phyloP scores from a whole-genome alignment of 2,888 invertebrate species.

The Gibbula magus region DNA sequence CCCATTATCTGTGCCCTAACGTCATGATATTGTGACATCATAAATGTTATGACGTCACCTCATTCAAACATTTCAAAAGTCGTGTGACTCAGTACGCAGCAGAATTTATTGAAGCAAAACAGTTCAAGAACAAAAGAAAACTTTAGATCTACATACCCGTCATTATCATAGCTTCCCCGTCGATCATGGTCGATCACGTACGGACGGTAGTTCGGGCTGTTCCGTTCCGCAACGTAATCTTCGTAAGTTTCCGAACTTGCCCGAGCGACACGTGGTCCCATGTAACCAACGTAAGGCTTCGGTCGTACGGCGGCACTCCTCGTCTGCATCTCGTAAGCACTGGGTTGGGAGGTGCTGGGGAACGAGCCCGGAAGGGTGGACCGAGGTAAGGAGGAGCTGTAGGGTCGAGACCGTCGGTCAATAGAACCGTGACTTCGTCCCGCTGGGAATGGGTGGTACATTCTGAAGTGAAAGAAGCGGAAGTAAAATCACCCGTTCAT shows the following conservation, averaged over 20 bases:
- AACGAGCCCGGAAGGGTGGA: background rate
- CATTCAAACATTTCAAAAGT: too few relatives aligned
- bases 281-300: background rate
- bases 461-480: background rate
- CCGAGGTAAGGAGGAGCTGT: background rate
- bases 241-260: conserved; percentile 6
- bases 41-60: too few relatives aligned
- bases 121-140: too few relatives aligned
- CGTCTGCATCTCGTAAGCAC: background rate
- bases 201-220: background rate
- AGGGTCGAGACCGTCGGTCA: background rate
- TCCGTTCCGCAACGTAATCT: background rate
- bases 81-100: too few relatives aligned
- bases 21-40: too few relatives aligned
- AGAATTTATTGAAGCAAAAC: too few relatives aligned
- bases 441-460: background rate
- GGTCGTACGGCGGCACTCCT: background rate
- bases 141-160: conserved; percentile 1
- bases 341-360: background rate
- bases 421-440: background rate
- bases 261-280: background rate
- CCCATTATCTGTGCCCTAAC: too few relatives aligned
- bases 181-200: background rate
- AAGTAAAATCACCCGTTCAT: too few relatives aligned
- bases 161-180: background rate